These are phyloP conservation scores for Plagodis dolabraria DNA, from an alignment of 2,888 invertebrate species.

Conservation along the genomic window DNA sequence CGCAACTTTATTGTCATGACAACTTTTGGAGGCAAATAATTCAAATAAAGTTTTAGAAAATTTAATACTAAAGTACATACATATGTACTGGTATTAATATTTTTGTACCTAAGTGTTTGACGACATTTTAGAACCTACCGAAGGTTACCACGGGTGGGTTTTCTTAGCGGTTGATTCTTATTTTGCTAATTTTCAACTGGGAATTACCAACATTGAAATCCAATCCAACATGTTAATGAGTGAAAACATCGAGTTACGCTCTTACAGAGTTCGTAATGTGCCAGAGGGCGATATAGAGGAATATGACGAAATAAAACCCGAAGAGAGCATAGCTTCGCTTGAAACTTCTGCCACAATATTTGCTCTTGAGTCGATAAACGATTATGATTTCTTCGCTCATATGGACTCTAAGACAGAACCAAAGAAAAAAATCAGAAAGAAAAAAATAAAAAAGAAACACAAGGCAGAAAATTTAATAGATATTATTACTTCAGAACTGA, in stretches of 20 bases:
- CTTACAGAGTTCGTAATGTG: conserved; percentile 44
- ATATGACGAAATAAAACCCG: conserved; percentile 69
- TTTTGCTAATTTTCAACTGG: no score
- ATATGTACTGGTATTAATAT: no score
- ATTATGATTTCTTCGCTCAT: conserved; percentile 68
- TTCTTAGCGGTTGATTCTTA: no score
- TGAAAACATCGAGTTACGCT: conserved; percentile 63
- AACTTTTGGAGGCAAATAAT: conserved; percentile 45
- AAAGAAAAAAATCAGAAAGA: conserved; percentile 48
- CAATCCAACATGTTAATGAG: conserved; percentile 44
- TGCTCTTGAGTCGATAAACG: conserved; percentile 45
- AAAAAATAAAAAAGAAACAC: conserved; percentile 55
- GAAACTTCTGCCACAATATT: conserved; percentile 45
- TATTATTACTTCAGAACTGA: conserved; percentile 63
- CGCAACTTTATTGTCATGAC: conserved; percentile 42
- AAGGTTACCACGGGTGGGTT: no score
- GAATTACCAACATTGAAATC: no score
- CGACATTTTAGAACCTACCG: no score
- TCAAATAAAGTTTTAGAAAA: conserved; percentile 32
- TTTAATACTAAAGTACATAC: no score
- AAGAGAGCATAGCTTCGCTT: conserved; percentile 30
- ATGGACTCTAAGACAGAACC: conserved; percentile 48
- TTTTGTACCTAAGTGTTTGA: no score
- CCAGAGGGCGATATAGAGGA: conserved; percentile 64
- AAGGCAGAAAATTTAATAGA: conserved; percentile 61